Percentiles rank a stretch among this genome's conserved stretches.
These are phyloP conservation scores for Ligdia adustata DNA, from an alignment of 2,888 invertebrate genomes.

Conservation along the genomic window DNA sequence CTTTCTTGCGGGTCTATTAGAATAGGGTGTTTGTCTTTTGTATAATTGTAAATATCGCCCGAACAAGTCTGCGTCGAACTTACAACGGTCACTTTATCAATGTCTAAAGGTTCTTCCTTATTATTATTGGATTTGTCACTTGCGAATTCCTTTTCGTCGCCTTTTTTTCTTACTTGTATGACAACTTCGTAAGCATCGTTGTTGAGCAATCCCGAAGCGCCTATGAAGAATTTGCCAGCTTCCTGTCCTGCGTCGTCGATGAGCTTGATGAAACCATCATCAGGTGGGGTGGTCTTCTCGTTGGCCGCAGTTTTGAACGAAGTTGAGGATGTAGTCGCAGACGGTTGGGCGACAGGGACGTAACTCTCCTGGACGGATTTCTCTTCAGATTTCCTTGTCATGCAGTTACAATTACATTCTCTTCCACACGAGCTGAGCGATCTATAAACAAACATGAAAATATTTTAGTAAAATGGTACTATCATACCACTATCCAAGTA, in stretches of 20 bases:
- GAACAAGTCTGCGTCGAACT: slow-evolving; percentile 9
- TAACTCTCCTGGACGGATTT: background rate
- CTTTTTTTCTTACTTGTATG: slow-evolving; percentile 73
- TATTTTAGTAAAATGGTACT: too few species aligned
- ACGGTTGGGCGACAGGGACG: slow-evolving; percentile 28
- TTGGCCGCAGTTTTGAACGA: slow-evolving; percentile 58
- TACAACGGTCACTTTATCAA: slow-evolving; percentile 16
- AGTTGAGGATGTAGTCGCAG: slow-evolving; percentile 52
- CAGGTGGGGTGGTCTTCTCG: slow-evolving; percentile 46
- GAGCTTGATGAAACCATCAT: slow-evolving; percentile 58
- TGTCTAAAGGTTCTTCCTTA: slow-evolving; percentile 1
- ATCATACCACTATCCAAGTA: too few species aligned
- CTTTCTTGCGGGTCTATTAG: background rate
- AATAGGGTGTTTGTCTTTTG: slow-evolving; percentile 4
- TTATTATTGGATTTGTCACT: slow-evolving; percentile 25
- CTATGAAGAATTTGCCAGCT: slow-evolving; percentile 69
- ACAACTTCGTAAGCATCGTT: slow-evolving; percentile 74
- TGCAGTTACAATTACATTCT: slow-evolving; percentile 16
- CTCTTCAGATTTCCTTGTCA: slow-evolving; percentile 8
- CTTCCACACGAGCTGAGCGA: background rate
- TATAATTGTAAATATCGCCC: slow-evolving; percentile 1
- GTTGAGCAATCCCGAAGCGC: slow-evolving; percentile 65
- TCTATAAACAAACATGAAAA: slow-evolving; percentile 14
- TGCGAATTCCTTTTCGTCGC: slow-evolving; percentile 33
- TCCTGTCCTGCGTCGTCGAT: slow-evolving; percentile 59